phyloP scores from a whole-genome alignment of 2,888 invertebrate species.

The Neoitamus cyanurus region DNA sequence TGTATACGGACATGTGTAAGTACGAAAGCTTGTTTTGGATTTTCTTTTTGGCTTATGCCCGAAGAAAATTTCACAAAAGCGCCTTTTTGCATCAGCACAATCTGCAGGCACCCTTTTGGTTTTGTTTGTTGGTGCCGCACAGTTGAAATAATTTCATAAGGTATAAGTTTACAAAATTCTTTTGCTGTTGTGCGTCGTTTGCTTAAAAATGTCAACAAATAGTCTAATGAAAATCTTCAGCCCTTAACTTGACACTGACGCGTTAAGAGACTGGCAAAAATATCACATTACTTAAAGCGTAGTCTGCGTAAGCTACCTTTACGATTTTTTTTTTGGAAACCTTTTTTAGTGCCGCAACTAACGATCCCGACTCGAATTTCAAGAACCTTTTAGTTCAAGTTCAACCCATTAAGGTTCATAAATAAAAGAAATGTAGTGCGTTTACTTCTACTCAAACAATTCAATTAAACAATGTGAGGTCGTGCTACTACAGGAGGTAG shows the following conservation, averaged over 20 bases:
- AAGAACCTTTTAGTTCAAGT: neutral
- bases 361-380: neutral
- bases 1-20: neutral
- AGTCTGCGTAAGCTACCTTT: neutral
- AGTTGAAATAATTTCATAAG: neutral
- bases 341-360: neutral
- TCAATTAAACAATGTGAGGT: too few species aligned
- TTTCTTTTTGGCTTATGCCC: neutral
- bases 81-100: neutral
- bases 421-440: neutral
- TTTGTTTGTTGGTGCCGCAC: neutral
- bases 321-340: neutral
- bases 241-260: neutral
- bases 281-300: neutral
- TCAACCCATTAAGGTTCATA: neutral
- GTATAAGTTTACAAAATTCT: neutral
- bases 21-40: neutral
- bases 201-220: neutral
- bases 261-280: neutral
- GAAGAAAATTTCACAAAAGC: neutral
- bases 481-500: too few species aligned
- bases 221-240: neutral
- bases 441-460: too few species aligned
- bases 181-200: neutral
- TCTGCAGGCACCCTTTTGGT: neutral